phyloP scores from a whole-genome alignment of 2,888 invertebrate genomes.

The Sycophila texana region DNA sequence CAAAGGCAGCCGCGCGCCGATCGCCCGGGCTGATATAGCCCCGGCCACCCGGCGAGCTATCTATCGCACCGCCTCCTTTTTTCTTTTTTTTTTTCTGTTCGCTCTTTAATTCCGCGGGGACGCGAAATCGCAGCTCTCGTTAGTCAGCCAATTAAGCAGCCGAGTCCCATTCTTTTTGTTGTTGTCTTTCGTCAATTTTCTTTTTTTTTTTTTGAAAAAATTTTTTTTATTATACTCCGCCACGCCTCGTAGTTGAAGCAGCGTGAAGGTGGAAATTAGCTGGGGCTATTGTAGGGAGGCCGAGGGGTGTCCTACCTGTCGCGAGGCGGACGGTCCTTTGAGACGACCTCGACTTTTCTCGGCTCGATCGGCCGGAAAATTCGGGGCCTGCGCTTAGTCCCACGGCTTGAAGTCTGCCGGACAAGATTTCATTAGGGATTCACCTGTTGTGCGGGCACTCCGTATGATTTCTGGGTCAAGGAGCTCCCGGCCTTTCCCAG shows the following conservation, averaged over 20 bases:
- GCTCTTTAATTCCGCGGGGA: not conserved
- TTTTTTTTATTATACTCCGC: not conserved
- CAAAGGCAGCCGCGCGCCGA: slow-evolving; percentile 68
- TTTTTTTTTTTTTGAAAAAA: no score
- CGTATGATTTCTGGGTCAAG: slow-evolving; percentile 47
- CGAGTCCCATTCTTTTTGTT: no score
- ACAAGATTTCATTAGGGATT: slow-evolving; percentile 49
- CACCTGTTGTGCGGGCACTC: slow-evolving; percentile 48
- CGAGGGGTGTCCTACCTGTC: not conserved
- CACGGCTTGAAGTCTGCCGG: slow-evolving; percentile 71
- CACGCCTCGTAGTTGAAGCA: no score
- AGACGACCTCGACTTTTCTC: slow-evolving; percentile 17
- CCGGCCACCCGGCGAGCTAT: slow-evolving; percentile 13
- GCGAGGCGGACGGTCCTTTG: slow-evolving; percentile 3
- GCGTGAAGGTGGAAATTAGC: slow-evolving; percentile 68
- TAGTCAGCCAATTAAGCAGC: slow-evolving; percentile 24
- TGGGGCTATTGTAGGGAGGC: slow-evolving; percentile 17
- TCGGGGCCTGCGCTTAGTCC: slow-evolving; percentile 62
- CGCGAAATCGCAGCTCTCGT: slow-evolving; percentile 13
- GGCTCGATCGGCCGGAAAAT: slow-evolving; percentile 67
- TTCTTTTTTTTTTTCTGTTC: not conserved
- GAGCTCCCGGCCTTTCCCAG: slow-evolving; percentile 57
- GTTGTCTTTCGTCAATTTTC: no score
- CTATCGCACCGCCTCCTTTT: slow-evolving; percentile 26
- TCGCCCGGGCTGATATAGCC: slow-evolving; percentile 59